Percentiles rank a stretch among this genome's conserved stretches.
These are phyloP conservation scores for Spisula subtruncata DNA, from an alignment of 2,888 invertebrate species.

Conservation along the genomic window DNA sequence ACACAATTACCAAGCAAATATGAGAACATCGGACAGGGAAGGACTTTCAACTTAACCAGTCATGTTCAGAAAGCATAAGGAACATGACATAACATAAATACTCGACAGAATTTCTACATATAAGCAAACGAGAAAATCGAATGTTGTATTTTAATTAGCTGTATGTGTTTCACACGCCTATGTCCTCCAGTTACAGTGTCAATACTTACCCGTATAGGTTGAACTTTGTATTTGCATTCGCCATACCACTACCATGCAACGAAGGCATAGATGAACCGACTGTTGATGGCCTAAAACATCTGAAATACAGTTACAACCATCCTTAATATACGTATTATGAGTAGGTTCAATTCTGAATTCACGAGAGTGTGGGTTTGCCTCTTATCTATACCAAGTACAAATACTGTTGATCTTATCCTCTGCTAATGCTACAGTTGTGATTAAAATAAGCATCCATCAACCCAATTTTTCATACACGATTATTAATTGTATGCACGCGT, in stretches of 20 bases:
- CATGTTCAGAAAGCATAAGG: no score
- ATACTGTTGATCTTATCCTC: neutral
- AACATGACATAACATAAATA: no score
- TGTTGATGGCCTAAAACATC: neutral
- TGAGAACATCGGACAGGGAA: no score
- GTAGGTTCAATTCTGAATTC: neutral
- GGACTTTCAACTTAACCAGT: no score
- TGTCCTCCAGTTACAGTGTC: neutral
- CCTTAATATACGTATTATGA: neutral
- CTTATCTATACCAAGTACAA: neutral
- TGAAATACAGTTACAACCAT: neutral
- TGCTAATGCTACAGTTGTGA: no score
- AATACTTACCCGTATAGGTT: neutral
- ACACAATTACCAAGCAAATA: no score
- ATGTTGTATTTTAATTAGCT: no score
- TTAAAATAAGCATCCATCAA: no score
- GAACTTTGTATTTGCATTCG: neutral
- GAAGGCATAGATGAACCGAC: neutral
- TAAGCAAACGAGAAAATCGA: no score
- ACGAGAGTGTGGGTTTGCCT: neutral
- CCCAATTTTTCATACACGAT: neutral
- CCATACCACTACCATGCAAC: neutral
- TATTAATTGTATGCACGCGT: neutral
- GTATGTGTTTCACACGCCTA: no score
- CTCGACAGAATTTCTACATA: no score